Conservation (phyloP, 2,113 vertebrate genomes). For the Erythrolamprus reginae region DNA sequence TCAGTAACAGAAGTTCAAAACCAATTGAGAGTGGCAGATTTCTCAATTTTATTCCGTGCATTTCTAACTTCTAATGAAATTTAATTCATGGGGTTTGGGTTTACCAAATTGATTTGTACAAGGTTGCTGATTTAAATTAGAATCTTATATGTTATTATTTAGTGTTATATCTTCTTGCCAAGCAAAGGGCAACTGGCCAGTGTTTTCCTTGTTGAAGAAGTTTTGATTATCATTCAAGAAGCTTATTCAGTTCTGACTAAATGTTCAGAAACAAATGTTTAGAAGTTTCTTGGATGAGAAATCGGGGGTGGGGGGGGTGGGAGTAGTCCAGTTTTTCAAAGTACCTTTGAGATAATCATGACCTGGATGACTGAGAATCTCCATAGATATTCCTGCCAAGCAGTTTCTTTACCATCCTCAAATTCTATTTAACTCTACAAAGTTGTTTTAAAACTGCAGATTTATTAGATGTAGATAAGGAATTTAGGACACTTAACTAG, state of each 20-base stretch:
- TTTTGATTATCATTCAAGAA: neutral
- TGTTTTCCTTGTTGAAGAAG: neutral
- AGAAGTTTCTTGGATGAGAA: neutral
- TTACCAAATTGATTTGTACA: neutral
- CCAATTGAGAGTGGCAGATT: neutral
- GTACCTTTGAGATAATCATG: neutral
- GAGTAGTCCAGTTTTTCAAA: neutral
- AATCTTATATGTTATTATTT: neutral
- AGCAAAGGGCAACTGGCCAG: neutral
- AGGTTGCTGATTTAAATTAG: neutral
- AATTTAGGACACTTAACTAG: neutral
- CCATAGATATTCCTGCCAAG: neutral
- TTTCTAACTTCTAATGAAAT: neutral
- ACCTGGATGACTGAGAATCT: neutral
- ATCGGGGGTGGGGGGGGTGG: accelerated
- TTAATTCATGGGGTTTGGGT: neutral
- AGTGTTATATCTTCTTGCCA: neutral
- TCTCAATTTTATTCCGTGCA: neutral
- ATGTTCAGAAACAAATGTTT: neutral
- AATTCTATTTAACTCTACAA: neutral
- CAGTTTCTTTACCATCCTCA: neutral
- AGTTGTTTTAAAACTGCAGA: neutral
- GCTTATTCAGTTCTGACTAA: neutral
- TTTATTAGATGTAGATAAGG: neutral
- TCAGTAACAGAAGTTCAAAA: neutral